phyloP scores from a whole-genome alignment of 1,140 invertebrate genomes.

The Eciton burchellii region DNA sequence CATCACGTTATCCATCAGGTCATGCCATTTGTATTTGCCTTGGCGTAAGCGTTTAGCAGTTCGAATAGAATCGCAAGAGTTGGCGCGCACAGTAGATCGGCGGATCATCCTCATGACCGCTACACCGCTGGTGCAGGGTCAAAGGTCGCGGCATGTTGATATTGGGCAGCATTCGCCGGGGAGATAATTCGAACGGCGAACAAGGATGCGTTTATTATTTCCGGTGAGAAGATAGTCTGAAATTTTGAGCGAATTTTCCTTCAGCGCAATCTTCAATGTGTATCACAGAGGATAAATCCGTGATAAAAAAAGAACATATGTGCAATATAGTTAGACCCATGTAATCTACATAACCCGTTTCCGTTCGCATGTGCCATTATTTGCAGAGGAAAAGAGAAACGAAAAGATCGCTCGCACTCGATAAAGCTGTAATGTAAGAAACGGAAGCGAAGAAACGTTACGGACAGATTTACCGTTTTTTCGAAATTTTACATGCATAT shows the following conservation, averaged over 20 bases:
- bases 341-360: constrained; percentile 57
- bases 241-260: neutral
- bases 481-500: neutral
- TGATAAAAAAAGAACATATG: neutral
- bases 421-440: neutral
- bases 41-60: constrained; percentile 28
- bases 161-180: neutral
- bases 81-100: neutral
- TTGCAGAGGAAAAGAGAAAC: neutral
- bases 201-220: neutral
- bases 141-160: constrained; percentile 48
- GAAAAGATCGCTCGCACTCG: neutral
- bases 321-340: neutral
- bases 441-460: neutral
- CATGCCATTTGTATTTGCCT: neutral
- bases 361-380: neutral
- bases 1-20: constrained; percentile 6
- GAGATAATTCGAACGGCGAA: constrained; percentile 9
- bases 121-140: neutral
- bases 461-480: neutral
- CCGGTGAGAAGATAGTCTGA: neutral
- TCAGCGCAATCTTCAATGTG: neutral
- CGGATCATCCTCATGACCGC: constrained; percentile 14
- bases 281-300: neutral
- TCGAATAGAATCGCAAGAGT: constrained; percentile 20